Evolutionary conservation across 2,888 invertebrate species (phyloP).

Genomic region (Tricholauxania praeusta): DNA sequence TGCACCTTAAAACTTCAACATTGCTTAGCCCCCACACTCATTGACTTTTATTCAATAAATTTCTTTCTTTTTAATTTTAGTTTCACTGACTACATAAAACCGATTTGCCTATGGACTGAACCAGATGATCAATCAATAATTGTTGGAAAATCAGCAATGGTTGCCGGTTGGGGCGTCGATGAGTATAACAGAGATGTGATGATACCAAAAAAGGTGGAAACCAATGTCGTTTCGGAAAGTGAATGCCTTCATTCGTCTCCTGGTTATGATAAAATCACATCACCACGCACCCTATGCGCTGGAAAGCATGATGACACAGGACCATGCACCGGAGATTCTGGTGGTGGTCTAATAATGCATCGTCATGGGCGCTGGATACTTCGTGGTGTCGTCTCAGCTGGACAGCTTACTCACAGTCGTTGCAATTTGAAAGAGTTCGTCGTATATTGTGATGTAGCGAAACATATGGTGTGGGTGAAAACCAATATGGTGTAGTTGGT

Average conservation of each 20-base stretch:
- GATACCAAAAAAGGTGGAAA: slow-evolving; percentile 66
- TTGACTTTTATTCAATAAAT: too few relatives aligned
- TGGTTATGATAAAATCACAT: slow-evolving; percentile 51
- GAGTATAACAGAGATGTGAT: slow-evolving; percentile 58
- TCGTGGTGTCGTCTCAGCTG: slow-evolving; percentile 70
- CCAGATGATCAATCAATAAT: slow-evolving; percentile 55
- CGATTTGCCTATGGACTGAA: slow-evolving; percentile 64
- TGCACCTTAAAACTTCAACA: too few relatives aligned
- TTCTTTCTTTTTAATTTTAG: slow-evolving; percentile 30
- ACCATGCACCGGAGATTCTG: slow-evolving; percentile 73
- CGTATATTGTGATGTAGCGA: slow-evolving; percentile 74
- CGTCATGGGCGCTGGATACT: slow-evolving; percentile 66
- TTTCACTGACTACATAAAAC: slow-evolving; percentile 54
- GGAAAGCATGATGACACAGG: slow-evolving; percentile 62
- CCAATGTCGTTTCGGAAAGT: slow-evolving; percentile 69
- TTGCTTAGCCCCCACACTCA: too few relatives aligned
- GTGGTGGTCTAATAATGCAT: slow-evolving; percentile 70
- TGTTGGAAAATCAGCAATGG: slow-evolving; percentile 66
- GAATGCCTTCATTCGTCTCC: slow-evolving; percentile 68
- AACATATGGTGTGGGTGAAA: slow-evolving; percentile 70
- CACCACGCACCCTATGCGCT: slow-evolving; percentile 62
- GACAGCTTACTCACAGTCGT: slow-evolving; percentile 50
- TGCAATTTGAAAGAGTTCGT: slow-evolving; percentile 72
- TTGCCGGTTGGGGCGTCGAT: slow-evolving; percentile 71
- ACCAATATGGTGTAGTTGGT: not conserved